Base-by-base conservation (phyloP, 2,888 invertebrate genomes). In the Merodon equestris region DNA sequence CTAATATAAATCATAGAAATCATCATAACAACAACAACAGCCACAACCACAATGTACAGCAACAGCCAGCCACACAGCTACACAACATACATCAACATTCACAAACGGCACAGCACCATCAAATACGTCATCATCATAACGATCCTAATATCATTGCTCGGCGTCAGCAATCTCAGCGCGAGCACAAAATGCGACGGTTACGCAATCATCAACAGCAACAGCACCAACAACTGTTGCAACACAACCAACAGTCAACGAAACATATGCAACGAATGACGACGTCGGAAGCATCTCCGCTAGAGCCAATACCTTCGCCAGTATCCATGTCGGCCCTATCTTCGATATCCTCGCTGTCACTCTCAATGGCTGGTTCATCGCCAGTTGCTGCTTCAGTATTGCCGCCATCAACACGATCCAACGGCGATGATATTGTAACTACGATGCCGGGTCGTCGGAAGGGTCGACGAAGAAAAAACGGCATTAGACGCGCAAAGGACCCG, bases 121-220 rank as follows among this genome's bases (percentile, higher is more conserved):
- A 84, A 83, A 86, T 87, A 83, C 85, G 88, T 74, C 87, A 87
- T 85, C 88, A 88, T 85, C 88, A 88, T 82, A 86, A 87, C 84
- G 86, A 87, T 85, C 86, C 87, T 64, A 84, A 84, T 79, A 82
- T 83, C 82, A 83, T 86, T 81, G 84, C 85, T 79, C 84, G 87
- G 68, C 85, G 88, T 74, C 84, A 87, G 72, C 86, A 87, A 50
- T 85, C 84, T 76, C 84, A 85, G 70, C 85, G 84, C 71, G 85
- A 86, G 54, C 85, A 85, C 73, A 86, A 85, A 84, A 66, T 56
- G 60, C 84, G 85, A 57, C 84, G 85, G 71, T 66, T 83, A 73
- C 83, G 82, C 63, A 83, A 83, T 72, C 83, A 83, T 67, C 81
- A 82, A 19, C 57, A 53, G 15, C 81, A 77, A 42, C 77, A 83